Percentiles rank a stretch among this genome's conserved stretches.
phyloP scores from a whole-genome alignment of 2,113 vertebrate species.

The Ammospiza nelsoni region DNA sequence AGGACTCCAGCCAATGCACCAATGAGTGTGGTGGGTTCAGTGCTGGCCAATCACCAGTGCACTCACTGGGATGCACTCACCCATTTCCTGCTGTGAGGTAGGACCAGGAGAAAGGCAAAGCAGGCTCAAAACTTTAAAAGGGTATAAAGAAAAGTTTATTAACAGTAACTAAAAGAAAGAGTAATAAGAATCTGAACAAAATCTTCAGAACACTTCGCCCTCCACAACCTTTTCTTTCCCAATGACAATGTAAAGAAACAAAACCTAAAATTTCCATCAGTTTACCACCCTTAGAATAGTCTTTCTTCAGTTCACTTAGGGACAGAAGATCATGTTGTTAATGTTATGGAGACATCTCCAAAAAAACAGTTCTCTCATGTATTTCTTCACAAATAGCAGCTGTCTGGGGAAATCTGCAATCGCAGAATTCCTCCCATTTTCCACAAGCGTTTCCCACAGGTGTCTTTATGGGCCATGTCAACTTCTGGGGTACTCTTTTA shows the following conservation, averaged over 20 bases:
- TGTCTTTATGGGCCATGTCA: not conserved
- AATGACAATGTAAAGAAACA: not conserved
- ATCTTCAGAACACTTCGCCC: not conserved
- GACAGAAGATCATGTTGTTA: not conserved
- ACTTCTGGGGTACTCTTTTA: not conserved
- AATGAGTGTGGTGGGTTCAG: not conserved
- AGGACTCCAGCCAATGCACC: not conserved
- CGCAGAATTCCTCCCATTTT: not conserved
- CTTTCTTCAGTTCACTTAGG: not conserved
- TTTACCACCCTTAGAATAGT: not conserved
- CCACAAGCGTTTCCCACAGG: not conserved
- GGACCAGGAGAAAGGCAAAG: not conserved
- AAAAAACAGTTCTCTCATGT: not conserved
- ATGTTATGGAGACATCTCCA: not conserved
- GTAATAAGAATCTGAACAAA: not conserved
- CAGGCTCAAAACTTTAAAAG: not conserved
- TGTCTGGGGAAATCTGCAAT: not conserved
- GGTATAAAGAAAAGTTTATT: too few relatives aligned
- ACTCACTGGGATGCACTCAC: not conserved
- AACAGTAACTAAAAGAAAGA: not conserved
- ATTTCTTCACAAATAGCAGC: not conserved
- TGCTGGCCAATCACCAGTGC: not conserved
- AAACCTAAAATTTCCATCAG: not conserved
- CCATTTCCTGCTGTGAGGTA: not conserved
- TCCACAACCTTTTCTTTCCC: not conserved